Conservation (phyloP, 2,888 invertebrate genomes). For the Drosophila anceps region DNA sequence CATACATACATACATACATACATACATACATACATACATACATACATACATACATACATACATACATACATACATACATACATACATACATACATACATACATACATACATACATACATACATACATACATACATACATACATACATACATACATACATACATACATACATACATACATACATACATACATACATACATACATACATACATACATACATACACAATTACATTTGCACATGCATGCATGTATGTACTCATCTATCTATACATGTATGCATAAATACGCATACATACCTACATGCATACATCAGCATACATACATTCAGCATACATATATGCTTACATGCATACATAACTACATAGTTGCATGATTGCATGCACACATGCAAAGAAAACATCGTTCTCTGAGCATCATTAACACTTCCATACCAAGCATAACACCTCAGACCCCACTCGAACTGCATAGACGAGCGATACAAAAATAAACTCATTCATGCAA, state of each 20-base stretch:
- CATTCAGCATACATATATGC: background rate
- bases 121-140: background rate
- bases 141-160: background rate
- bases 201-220: background rate
- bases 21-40: background rate
- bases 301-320: background rate
- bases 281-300: background rate
- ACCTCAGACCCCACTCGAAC: background rate
- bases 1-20: too few species aligned
- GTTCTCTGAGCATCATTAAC: constrained; percentile 6
- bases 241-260: too few species aligned
- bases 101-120: too few species aligned
- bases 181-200: background rate
- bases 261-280: background rate
- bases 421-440: background rate
- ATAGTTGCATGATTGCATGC: background rate
- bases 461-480: background rate
- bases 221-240: too few species aligned
- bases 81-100: background rate
- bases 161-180: background rate
- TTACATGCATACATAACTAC: background rate
- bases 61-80: background rate
- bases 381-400: constrained; percentile 1
- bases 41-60: background rate
- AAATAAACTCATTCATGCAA: background rate